Conservation (phyloP, 30 jellyfish, hydroid and myxozoan genomes). For the Morbakka virulenta region DNA sequence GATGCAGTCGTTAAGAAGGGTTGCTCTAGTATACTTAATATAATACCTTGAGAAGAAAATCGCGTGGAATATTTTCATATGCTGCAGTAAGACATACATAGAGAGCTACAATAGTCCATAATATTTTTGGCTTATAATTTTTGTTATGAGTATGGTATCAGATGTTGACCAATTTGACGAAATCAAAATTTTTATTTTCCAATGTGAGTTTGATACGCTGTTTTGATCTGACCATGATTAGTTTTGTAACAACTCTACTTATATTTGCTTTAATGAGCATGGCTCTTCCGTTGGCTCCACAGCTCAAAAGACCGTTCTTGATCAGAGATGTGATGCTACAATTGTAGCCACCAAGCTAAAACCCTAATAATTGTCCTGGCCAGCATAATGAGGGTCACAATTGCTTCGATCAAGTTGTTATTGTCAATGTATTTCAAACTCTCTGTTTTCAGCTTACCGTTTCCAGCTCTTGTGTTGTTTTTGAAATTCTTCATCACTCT, state of each 20-base stretch:
- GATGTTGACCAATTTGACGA: not conserved
- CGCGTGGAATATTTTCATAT: not conserved
- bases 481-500: too few relatives aligned
- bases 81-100: not conserved
- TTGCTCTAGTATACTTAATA: too few relatives aligned
- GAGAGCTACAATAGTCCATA: not conserved
- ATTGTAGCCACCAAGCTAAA: not conserved
- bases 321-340: slow-evolving; percentile 4
- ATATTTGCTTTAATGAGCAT: not conserved
- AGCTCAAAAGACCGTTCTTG: slow-evolving; percentile 2
- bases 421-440: too few relatives aligned
- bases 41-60: too few relatives aligned
- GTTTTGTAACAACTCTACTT: not conserved
- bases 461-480: too few relatives aligned
- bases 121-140: not conserved
- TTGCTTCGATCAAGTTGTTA: too few relatives aligned
- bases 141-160: not conserved
- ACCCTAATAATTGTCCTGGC: not conserved
- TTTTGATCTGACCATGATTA: not conserved
- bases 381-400: too few relatives aligned
- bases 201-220: not conserved
- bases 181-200: not conserved
- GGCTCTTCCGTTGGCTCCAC: not conserved
- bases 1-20: slow-evolving; percentile 5
- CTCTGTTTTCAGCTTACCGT: too few relatives aligned